Evolutionary conservation across 2,113 vertebrate genomes (phyloP).

Genomic region (Casuarius casuarius): DNA sequence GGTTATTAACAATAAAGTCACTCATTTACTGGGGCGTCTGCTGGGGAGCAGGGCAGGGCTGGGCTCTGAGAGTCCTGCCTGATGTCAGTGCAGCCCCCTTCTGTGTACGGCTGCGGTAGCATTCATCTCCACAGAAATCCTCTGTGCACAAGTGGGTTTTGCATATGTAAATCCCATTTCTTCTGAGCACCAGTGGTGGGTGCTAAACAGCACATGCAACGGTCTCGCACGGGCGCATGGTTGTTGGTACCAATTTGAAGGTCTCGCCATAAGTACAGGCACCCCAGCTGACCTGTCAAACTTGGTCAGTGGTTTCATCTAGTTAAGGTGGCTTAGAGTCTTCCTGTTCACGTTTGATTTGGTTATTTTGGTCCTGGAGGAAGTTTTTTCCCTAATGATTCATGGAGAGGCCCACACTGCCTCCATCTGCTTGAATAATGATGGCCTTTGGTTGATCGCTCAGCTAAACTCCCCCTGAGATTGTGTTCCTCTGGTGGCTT

Average conservation of each 20-base stretch:
- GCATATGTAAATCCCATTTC: not conserved
- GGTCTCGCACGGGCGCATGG: not conserved
- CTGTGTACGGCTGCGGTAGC: not conserved
- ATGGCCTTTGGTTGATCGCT: not conserved
- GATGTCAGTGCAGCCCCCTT: not conserved
- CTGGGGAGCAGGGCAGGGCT: not conserved
- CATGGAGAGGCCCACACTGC: not conserved
- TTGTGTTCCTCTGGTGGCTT: not conserved
- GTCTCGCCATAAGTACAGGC: not conserved
- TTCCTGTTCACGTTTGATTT: not conserved
- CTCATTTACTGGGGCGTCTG: too few species aligned
- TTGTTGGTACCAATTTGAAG: not conserved
- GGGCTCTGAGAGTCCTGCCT: not conserved
- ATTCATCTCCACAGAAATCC: not conserved
- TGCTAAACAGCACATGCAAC: not conserved
- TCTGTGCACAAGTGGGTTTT: not conserved
- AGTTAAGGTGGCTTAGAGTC: not conserved
- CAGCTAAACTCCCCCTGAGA: not conserved
- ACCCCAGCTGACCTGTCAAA: not conserved
- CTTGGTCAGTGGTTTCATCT: not conserved
- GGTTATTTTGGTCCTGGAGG: not conserved
- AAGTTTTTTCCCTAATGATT: not conserved
- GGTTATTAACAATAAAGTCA: too few species aligned
- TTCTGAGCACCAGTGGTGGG: not conserved
- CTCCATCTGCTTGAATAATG: not conserved